Conservation (phyloP, 1,140 invertebrate genomes). For the Drosophila sturtevanti region DNA sequence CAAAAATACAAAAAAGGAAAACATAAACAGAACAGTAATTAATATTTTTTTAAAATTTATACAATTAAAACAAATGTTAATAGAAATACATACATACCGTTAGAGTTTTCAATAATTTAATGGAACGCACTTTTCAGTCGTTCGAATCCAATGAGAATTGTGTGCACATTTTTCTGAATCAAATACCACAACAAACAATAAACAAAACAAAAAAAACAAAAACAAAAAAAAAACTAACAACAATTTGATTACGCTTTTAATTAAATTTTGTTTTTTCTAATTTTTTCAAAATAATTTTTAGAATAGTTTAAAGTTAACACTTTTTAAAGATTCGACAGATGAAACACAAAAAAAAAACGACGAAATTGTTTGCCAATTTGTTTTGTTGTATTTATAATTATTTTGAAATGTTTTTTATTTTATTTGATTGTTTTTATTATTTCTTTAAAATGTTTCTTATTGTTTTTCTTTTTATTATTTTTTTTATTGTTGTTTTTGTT, state of each 20-base stretch:
- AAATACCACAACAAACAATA: slow-evolving; percentile 37
- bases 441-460: background rate
- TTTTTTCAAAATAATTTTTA: background rate
- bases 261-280: slow-evolving; percentile 4
- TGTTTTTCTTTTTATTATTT: slow-evolving; percentile 14
- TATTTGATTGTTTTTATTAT: background rate
- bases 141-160: slow-evolving; percentile 71
- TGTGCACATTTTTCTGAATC: slow-evolving; percentile 70
- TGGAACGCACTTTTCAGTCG: slow-evolving; percentile 71
- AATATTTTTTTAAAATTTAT: background rate
- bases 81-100: slow-evolving; percentile 42
- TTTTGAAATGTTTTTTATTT: background rate
- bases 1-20: background rate
- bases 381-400: background rate
- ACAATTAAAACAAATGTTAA: background rate
- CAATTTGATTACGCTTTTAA: background rate
- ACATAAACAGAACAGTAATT: background rate
- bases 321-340: background rate
- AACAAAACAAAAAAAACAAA: slow-evolving; percentile 35
- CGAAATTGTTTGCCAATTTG: background rate
- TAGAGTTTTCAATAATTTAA: slow-evolving; percentile 17
- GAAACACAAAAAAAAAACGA: background rate
- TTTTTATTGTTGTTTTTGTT: slow-evolving; percentile 7
- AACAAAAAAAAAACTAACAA: slow-evolving; percentile 18
- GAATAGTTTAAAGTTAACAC: background rate